phyloP scores from a whole-genome alignment of 1,140 invertebrate species.

The Lerema accius region DNA sequence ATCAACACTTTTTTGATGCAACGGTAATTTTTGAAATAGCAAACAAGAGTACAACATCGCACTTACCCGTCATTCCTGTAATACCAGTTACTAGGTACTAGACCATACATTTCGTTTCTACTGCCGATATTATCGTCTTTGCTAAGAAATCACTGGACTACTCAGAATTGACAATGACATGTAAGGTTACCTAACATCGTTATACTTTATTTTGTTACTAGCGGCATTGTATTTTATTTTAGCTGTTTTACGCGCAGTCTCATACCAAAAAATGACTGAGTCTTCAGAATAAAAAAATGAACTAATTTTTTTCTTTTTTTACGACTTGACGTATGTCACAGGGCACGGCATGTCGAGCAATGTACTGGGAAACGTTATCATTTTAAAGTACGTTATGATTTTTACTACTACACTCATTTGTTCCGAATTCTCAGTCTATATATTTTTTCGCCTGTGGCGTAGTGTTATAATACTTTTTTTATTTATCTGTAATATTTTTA shows the following conservation, averaged over 20 bases:
- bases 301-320: no score
- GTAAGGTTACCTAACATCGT: conserved; percentile 19
- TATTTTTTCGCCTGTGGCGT: no score
- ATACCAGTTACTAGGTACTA: conserved; percentile 43
- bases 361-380: no score
- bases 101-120: conserved; percentile 21
- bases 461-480: no score
- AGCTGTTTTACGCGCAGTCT: background rate
- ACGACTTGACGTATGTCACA: no score
- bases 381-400: no score
- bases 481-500: no score
- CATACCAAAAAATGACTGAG: no score
- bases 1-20: background rate
- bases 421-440: no score
- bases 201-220: background rate
- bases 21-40: conserved; percentile 4
- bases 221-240: background rate
- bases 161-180: conserved; percentile 41
- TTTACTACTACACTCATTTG: no score
- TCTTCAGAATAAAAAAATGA: no score
- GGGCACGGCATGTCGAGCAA: no score
- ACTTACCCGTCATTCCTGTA: conserved; percentile 40
- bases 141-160: conserved; percentile 37
- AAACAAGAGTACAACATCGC: conserved; percentile 1
- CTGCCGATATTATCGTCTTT: conserved; percentile 35